Base-by-base conservation (phyloP, 1,140 invertebrate species). In the Coelopa frigida region DNA sequence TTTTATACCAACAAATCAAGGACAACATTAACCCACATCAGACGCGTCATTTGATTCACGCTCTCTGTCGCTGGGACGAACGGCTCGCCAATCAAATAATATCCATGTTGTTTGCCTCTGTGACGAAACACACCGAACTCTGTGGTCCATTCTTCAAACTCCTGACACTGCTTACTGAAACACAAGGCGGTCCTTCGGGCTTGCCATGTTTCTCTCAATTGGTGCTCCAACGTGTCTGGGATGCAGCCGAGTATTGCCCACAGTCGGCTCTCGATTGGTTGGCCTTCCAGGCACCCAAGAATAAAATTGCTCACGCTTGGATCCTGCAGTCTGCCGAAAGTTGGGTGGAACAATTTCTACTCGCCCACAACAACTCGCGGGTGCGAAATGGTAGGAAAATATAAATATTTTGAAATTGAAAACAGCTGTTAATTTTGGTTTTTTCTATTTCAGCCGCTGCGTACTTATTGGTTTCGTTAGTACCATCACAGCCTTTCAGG, bases 221-320 rank as follows among this genome's bases (percentile, higher is more conserved):
- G 23, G 85, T 93, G 44, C 72, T 95, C 38, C 81, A 83, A 40
- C 80, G 86, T 14, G 85, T 94, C 37, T 94, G 91, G 88, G 90
- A 94, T 69, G 87, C 85, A 2, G 87, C 87, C 4, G 86, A 94
- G 60, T 84, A 84, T 50, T 91, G 89, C 52, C 89, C 91, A 4
- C 87, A 92, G 66, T 85, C 86, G 14, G 88, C 89, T 33, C 73
- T 96, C 3, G 92, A 95, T 59, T 96, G 92, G 92, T 73, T 96
- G 20, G 85, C 89, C 4, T 68, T 87, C 32, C 83, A 85, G 72
- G 81, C 89, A 4, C 87, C 89, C 1, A 76, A 89, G 29, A 94
- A 93, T 69, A 89, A 92, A 69, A 75, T 90, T 20, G 87, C 88
- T 1, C 89, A 93, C 69, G 77, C 82, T 32, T 94, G 89, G 85